phyloP scores from a whole-genome alignment of 2,888 invertebrate species.

The Synergus itoensis region DNA sequence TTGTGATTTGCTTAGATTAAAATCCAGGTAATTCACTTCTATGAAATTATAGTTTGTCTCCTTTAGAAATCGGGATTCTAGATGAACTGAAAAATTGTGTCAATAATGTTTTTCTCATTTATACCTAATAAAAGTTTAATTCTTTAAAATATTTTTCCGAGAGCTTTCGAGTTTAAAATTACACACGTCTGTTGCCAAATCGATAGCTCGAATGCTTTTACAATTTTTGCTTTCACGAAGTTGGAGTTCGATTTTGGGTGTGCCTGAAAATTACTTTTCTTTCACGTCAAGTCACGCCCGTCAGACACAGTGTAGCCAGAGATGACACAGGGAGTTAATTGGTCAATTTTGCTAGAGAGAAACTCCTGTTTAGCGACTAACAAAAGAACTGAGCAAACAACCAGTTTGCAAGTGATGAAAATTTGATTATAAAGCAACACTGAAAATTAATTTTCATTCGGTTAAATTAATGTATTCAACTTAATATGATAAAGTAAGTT shows the following conservation, averaged over 20 bases:
- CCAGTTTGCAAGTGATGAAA: background rate
- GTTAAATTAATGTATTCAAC: too few species aligned
- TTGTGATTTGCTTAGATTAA: background rate
- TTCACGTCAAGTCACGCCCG: slow-evolving; percentile 33
- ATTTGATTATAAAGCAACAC: too few species aligned
- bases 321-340: slow-evolving; percentile 35
- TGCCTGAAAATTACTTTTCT: slow-evolving; percentile 25
- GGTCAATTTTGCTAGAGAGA: slow-evolving; percentile 18
- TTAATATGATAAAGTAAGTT: too few species aligned
- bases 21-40: background rate
- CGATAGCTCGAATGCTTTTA: background rate
- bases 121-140: too few species aligned
- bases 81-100: too few species aligned
- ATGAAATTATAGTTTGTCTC: background rate
- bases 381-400: slow-evolving; percentile 9
- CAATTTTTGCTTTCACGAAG: background rate
- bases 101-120: too few species aligned
- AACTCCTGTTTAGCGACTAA: background rate
- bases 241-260: background rate
- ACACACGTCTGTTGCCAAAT: background rate
- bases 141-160: background rate
- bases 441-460: too few species aligned
- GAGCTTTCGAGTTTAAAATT: background rate
- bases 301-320: slow-evolving; percentile 9
- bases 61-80: too few species aligned